Percentiles rank a stretch among this genome's conserved stretches.
These are phyloP conservation scores for Lordiphosa collinella DNA, from an alignment of 1,140 invertebrate genomes.

Conservation along the genomic window DNA sequence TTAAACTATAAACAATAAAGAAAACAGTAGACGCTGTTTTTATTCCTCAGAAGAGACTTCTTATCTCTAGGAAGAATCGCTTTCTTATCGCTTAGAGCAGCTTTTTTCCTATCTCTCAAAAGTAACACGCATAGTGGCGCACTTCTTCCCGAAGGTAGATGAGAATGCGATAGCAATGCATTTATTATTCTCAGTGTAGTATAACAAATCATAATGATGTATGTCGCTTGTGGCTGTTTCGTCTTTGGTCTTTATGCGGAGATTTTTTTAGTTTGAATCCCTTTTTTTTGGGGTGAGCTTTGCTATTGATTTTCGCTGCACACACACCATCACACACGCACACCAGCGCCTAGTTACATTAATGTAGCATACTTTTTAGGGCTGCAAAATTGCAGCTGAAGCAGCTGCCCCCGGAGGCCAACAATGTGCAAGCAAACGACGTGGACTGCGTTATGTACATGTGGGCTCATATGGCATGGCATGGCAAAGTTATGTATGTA, in stretches of 20 bases:
- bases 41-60: too few species aligned
- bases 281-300: constrained; percentile 26
- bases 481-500: constrained; percentile 15
- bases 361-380: constrained; percentile 65
- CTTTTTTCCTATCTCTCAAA: too few species aligned
- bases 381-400: constrained; percentile 29
- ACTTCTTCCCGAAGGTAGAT: too few species aligned
- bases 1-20: too few species aligned
- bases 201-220: constrained; percentile 6
- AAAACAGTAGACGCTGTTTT: too few species aligned
- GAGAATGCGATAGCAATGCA: too few species aligned
- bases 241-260: constrained; percentile 26
- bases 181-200: constrained; percentile 16
- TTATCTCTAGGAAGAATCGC: too few species aligned
- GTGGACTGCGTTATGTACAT: not conserved
- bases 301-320: constrained; percentile 54
- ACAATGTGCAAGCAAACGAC: constrained; percentile 16
- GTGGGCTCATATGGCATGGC: constrained; percentile 25
- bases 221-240: constrained; percentile 7
- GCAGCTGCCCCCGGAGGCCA: constrained; percentile 28
- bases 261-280: constrained; percentile 1
- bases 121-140: too few species aligned
- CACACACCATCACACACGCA: constrained; percentile 21
- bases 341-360: constrained; percentile 28
- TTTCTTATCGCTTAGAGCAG: too few species aligned